phyloP scores from a whole-genome alignment of 2,113 vertebrate genomes.

The Ranitomeya imitator region DNA sequence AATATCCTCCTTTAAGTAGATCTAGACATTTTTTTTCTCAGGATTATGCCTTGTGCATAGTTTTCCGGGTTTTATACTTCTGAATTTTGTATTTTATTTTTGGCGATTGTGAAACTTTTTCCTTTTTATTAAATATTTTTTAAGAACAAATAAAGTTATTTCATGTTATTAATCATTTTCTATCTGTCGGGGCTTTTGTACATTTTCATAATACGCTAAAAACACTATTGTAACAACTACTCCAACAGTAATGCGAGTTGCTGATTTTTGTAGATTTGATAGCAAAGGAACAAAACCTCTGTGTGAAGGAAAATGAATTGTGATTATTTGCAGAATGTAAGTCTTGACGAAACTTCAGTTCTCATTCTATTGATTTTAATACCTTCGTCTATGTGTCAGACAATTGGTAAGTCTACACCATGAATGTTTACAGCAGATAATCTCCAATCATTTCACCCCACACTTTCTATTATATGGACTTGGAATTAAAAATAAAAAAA shows the following conservation, averaged over 20 bases:
- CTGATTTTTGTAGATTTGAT: slow-evolving; percentile 11
- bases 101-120: neutral
- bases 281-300: slow-evolving; percentile 19
- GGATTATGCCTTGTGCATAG: neutral
- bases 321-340: neutral
- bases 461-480: neutral
- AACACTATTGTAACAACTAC: slow-evolving; percentile 14
- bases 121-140: slow-evolving; percentile 11
- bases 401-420: neutral
- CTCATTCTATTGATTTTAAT: neutral
- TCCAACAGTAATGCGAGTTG: neutral
- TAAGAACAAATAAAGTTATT: slow-evolving; percentile 37
- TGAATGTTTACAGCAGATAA: neutral
- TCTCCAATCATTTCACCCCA: neutral
- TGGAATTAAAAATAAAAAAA: neutral
- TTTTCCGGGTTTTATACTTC: neutral
- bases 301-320: neutral
- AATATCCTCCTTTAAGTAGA: no score
- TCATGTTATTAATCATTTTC: slow-evolving; percentile 36
- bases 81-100: neutral
- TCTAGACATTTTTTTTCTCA: neutral
- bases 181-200: neutral
- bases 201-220: slow-evolving; percentile 46
- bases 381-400: neutral
- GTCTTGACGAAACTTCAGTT: neutral